Evolutionary conservation across 2,797 vertebrate genomes (phyloP), one percentile per base, ranked within the genome.

Genomic region (Myiotriccus ornatus): DNA sequence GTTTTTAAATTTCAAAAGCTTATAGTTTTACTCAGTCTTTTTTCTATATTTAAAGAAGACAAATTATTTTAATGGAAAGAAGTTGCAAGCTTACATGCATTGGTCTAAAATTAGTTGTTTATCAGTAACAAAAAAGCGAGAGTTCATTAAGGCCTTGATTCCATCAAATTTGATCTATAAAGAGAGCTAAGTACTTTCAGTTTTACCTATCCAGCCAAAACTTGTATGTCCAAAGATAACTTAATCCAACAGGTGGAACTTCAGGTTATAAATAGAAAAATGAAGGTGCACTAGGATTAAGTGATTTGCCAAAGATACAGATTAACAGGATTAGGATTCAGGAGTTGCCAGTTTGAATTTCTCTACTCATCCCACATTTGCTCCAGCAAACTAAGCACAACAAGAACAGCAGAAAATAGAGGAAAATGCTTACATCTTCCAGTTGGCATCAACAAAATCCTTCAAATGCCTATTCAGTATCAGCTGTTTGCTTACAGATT

Each of bases 221-320:
- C 34, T 35, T 32, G 2, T 35, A 63, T 15, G 13, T 49, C n/a
- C 35, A 69, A 68, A 85, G 70, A 44, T 78, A 44, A 60, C 64
- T 84, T 68, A 84, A 86, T 49, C 32, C 50, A 95, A 83, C 37
- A 92, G 76, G 78, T 89, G 75, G 50, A 89, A 94, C 64, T 89
- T 32, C 50, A 89, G 59, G 56, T 90, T 96, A 94, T 87, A 95
- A 89, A 95, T 90, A 93, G 89, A 69, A 86, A 93, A 89, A 93
- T 43, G 27, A 87, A 97, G 84, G 67, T 87, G 83, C 63, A 34
- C 5, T 65, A 78, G 68, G 76, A 87, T 91, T 84, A 96, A 94
- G 76, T 34, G 94, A 92, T 95, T 94, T 94, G 65, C 70, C 28
- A 82, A 89, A 88, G 7, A 89, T 34, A 80, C 0, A 0, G 55